Evolutionary conservation across 2,888 invertebrate species (phyloP), one percentile per base, ranked within the genome.

Genomic region (Spisula solida): DNA sequence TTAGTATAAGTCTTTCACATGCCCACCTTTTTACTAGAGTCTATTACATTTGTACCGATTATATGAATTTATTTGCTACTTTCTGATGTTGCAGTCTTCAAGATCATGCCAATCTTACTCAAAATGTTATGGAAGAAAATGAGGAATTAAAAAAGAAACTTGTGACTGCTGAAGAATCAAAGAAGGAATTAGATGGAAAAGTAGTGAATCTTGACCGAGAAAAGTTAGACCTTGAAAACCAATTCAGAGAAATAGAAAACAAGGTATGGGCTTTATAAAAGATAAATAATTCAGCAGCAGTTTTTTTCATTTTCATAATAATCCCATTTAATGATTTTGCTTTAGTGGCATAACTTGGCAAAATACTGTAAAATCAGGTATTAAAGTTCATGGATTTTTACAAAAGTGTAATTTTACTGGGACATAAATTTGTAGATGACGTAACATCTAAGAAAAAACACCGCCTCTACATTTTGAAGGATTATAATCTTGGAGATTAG

Each of bases 121-220:
- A 93, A 60, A 91, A 92, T 81, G 89, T 93, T 12, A 85, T 92
- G 80, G 89, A 91, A 51, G 95, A 95, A 84, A 95, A 95, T 91
- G 94, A 94, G 78, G 95, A 95, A 25, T 89, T 95, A 29, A 95
- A 95, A 82, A 25, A 81, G 1, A 86, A 87, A 8, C 82, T 94
- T 12, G 82, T 88, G 20, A 98, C 97, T 55, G 97, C 98, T 75
- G 97, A 98, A 41, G 97, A 97, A 90, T 98, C 97, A 91, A 97
- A 94, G 78, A 88, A 87, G 55, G 93, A 93, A 29, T 86, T 95
- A 18, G 93, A 93, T 12, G 86, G 90, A 41, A 94, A 94, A 34
- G 82, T 96, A 0, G 87, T 85, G 29, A 90, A 90, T 80, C 75
- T 93, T 47, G 94, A 95, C 81, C 92, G 88, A 80, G 94, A 94